Conservation (phyloP, 30 jellyfish, hydroid and myxozoan genomes). For the Hydractinia symbiolongicarpus region DNA sequence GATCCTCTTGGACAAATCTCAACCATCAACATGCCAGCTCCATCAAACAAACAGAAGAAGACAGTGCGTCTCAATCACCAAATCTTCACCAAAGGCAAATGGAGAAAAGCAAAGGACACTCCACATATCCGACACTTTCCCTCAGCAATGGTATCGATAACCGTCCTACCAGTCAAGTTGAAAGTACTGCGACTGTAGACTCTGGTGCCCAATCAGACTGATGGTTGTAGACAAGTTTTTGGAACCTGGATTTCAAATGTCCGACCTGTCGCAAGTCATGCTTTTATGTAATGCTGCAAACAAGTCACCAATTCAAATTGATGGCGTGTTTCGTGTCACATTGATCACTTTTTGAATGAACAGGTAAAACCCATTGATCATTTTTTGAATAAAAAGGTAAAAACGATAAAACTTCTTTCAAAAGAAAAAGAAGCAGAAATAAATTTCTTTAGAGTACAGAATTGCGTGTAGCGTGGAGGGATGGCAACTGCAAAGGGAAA, state of each 20-base stretch:
- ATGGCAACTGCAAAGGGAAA: too few relatives aligned
- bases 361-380: too few relatives aligned
- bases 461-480: too few relatives aligned
- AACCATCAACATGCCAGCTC: constrained; percentile 12
- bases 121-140: constrained; percentile 6
- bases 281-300: neutral
- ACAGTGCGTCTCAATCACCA: neutral
- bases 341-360: too few relatives aligned
- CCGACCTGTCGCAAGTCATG: too few relatives aligned
- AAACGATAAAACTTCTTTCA: too few relatives aligned
- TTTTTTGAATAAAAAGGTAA: too few relatives aligned
- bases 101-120: constrained; percentile 2
- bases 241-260: neutral
- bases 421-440: too few relatives aligned
- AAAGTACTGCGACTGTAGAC: constrained; percentile 4
- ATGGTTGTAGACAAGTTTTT: neutral
- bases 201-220: constrained; percentile 8
- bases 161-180: neutral
- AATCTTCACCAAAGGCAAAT: constrained; percentile 3
- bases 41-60: neutral
- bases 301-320: neutral
- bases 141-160: neutral
- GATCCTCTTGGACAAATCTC: constrained; percentile 8
- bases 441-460: too few relatives aligned
- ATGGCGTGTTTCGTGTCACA: neutral